A percentile compares a stretch with the other conserved stretches of the same genome.
Conservation (phyloP, 2,888 invertebrate genomes). For the Amphimallon solstitiale region DNA sequence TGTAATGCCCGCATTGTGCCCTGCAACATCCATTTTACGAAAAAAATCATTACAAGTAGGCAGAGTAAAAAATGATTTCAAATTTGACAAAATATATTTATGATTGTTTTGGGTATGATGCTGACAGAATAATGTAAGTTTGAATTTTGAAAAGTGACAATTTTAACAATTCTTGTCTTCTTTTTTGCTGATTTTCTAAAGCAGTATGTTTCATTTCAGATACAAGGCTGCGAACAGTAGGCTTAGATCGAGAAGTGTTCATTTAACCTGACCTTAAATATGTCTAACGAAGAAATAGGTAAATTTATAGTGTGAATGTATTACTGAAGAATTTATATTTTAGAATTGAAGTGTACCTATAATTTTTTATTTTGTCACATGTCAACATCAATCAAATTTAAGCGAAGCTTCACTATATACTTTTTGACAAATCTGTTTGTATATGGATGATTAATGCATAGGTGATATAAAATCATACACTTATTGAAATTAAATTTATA, state of each 20-base stretch:
- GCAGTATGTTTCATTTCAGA: conserved; percentile 28
- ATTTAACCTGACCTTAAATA: conserved; percentile 42
- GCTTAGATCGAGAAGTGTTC: not conserved
- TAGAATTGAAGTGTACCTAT: not conserved
- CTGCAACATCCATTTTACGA: conserved; percentile 24
- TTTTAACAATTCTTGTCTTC: conserved; percentile 25
- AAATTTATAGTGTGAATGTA: conserved; percentile 24
- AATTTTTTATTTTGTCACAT: no score
- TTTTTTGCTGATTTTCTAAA: conserved; percentile 1
- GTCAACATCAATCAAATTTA: no score
- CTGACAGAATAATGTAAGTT: conserved; percentile 38
- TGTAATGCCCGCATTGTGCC: conserved; percentile 7
- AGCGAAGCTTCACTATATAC: no score
- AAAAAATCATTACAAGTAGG: conserved; percentile 35
- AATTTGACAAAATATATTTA: conserved; percentile 34
- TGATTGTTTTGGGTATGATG: conserved; percentile 31
- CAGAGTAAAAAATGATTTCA: conserved; percentile 38
- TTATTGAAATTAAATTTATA: no score
- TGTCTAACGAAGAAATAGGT: conserved; percentile 43
- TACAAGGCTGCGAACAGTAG: conserved; percentile 13
- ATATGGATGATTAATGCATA: no score
- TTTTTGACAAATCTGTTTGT: no score
- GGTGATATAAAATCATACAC: no score
- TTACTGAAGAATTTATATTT: not conserved
- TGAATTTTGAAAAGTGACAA: conserved; percentile 37